Conservation (phyloP, 2,797 vertebrate species). For the Meda fulgida region DNA sequence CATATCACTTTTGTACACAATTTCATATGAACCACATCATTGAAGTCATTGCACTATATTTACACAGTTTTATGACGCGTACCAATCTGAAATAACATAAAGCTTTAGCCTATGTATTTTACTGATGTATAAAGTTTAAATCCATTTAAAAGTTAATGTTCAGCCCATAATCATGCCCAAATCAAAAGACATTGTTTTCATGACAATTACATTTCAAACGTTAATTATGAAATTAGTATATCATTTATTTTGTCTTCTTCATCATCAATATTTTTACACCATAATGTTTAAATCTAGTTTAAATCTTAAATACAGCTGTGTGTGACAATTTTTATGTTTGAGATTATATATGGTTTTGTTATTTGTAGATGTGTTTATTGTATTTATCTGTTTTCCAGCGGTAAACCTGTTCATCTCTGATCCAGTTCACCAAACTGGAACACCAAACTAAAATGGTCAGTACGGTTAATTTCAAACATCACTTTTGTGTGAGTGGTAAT, state of each 20-base stretch:
- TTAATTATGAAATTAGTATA: no score
- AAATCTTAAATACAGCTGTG: neutral
- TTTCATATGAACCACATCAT: neutral
- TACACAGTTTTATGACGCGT: neutral
- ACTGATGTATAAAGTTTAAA: neutral
- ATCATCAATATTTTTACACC: neutral
- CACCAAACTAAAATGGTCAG: conserved; percentile 8
- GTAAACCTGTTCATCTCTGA: neutral
- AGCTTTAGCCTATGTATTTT: neutral
- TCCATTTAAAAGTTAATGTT: neutral
- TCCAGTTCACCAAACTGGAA: neutral
- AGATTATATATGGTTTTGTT: neutral
- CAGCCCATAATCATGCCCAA: neutral
- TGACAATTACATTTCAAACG: neutral
- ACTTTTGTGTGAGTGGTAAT: neutral
- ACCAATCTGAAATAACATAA: neutral
- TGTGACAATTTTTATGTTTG: neutral
- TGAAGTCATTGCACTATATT: neutral
- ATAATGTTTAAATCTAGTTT: neutral
- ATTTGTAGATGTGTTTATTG: neutral
- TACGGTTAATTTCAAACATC: neutral
- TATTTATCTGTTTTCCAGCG: neutral
- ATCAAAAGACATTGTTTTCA: neutral
- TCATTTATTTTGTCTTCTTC: no score
- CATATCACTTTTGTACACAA: neutral